These are phyloP conservation scores for Lepidochitona cinerea DNA, from an alignment of 2,888 invertebrate genomes.

Conservation along the genomic window DNA sequence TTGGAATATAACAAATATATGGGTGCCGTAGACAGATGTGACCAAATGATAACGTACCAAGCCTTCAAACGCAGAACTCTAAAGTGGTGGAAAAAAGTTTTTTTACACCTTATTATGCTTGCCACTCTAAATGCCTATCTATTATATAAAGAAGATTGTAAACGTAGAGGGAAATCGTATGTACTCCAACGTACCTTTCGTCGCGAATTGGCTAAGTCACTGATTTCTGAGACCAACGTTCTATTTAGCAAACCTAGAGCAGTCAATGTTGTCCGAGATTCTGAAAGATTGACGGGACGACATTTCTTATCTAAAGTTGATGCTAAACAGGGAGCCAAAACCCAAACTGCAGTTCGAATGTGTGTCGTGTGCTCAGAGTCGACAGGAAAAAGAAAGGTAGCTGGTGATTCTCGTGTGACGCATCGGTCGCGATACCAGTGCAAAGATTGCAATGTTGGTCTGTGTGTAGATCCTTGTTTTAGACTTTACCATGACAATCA, in stretches of 20 bases:
- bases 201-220: not conserved
- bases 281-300: slow-evolving; percentile 8
- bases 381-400: not conserved
- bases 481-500: slow-evolving; percentile 5
- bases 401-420: slow-evolving; percentile 3
- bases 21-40: slow-evolving; percentile 36
- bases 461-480: slow-evolving; percentile 19
- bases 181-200: slow-evolving; percentile 16
- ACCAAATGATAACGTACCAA: slow-evolving; percentile 31
- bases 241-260: not conserved
- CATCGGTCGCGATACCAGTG: slow-evolving; percentile 14
- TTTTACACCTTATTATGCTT: slow-evolving; percentile 26
- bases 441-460: slow-evolving; percentile 4
- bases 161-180: not conserved
- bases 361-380: slow-evolving; percentile 17
- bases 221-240: not conserved
- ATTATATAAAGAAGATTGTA: slow-evolving; percentile 18
- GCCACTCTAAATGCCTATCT: slow-evolving; percentile 23
- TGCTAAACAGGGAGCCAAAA: not conserved
- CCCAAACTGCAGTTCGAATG: not conserved
- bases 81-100: slow-evolving; percentile 37
- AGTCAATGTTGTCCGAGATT: not conserved
- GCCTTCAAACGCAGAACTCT: slow-evolving; percentile 23
- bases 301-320: slow-evolving; percentile 14
- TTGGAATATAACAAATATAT: slow-evolving; percentile 30